Percentiles rank a stretch among this genome's conserved stretches.
phyloP scores from a whole-genome alignment of 2,797 vertebrate genomes.

The Sylvia borin region DNA sequence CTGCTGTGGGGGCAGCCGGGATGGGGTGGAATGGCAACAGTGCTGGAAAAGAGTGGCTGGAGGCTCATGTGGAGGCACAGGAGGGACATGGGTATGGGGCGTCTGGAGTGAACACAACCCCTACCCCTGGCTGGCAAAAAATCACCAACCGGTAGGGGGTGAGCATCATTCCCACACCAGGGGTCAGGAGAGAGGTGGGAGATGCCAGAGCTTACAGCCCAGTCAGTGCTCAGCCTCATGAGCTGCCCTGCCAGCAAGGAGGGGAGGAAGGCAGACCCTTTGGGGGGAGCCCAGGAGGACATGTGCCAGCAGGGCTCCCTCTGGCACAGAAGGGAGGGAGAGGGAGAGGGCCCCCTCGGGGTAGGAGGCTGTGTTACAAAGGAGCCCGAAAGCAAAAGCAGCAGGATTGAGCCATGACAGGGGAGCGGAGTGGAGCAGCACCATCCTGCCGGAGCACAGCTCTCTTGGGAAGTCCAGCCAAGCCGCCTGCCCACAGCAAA shows the following conservation, averaged over 20 bases:
- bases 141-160: accelerated
- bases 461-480: background rate
- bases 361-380: background rate
- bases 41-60: background rate
- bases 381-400: background rate
- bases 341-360: accelerated
- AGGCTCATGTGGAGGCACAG: background rate
- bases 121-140: background rate
- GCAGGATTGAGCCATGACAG: accelerated
- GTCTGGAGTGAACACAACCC: background rate
- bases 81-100: accelerated
- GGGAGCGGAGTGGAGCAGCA: background rate
- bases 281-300: background rate
- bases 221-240: background rate
- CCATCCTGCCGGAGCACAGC: background rate
- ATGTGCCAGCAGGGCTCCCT: accelerated
- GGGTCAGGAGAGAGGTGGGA: background rate
- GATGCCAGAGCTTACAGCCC: background rate
- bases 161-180: background rate
- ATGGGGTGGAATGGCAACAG: background rate
- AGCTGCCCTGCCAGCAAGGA: background rate
- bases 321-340: background rate
- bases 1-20: accelerated
- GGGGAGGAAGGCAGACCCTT: background rate
- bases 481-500: accelerated